Evolutionary conservation across 2,113 vertebrate genomes (phyloP).

Genomic region (Seriola rivoliana): DNA sequence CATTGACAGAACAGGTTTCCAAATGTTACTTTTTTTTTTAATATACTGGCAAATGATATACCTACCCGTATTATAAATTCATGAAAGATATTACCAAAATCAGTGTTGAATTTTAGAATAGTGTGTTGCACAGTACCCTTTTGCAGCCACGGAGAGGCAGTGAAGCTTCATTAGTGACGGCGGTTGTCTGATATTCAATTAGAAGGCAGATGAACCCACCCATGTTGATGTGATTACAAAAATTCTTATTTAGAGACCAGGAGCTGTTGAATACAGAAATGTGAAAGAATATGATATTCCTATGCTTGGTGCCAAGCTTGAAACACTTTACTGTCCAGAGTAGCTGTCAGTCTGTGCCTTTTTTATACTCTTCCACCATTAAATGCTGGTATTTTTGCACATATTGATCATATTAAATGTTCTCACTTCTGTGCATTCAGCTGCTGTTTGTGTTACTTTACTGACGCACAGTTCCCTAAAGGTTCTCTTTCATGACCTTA

Average conservation of each 20-base stretch:
- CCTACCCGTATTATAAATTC: background rate
- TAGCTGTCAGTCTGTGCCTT: background rate
- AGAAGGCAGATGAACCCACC: background rate
- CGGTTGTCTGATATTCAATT: background rate
- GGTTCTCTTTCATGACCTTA: background rate
- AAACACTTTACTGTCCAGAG: too few relatives aligned
- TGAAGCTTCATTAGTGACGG: background rate
- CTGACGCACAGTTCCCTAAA: background rate
- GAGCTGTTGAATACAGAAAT: background rate
- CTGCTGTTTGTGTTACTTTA: background rate
- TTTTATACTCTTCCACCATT: background rate
- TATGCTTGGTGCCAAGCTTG: background rate
- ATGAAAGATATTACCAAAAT: background rate
- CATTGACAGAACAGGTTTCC: background rate
- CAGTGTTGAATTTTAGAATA: background rate
- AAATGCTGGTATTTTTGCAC: background rate
- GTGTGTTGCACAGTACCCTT: background rate
- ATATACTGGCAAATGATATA: background rate
- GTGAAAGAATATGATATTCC: background rate
- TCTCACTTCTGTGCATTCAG: too few relatives aligned
- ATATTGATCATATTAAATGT: background rate
- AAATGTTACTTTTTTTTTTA: background rate
- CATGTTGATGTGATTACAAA: background rate
- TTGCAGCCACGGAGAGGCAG: slow-evolving; percentile 18
- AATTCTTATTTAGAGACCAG: background rate